A percentile compares a stretch with the other conserved stretches of the same genome.
These are phyloP conservation scores for Microctenopoma lineatum DNA, from an alignment of 2,797 vertebrate species.

Conservation along the genomic window DNA sequence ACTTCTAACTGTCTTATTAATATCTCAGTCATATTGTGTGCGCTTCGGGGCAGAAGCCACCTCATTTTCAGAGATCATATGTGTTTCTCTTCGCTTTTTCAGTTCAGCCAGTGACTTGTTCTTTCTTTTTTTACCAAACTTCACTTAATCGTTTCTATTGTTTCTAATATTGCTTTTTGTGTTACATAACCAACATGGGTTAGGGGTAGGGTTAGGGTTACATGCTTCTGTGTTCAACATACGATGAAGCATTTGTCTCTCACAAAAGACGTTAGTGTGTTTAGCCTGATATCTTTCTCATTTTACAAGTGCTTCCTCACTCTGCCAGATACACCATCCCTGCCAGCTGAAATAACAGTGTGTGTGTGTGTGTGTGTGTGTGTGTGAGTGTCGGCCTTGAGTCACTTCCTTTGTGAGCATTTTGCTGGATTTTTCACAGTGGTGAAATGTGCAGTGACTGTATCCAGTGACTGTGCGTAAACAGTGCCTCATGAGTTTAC, in stretches of 20 bases:
- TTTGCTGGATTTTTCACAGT: constrained; percentile 21
- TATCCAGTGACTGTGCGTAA: not conserved
- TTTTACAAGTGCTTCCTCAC: constrained; percentile 41
- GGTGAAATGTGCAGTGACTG: constrained; percentile 3
- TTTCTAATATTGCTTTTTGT: not conserved
- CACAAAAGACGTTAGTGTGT: constrained; percentile 37
- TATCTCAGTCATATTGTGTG: not conserved
- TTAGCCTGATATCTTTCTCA: constrained; percentile 40
- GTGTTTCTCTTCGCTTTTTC: not conserved
- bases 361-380: constrained; percentile 12
- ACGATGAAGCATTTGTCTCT: constrained; percentile 19
- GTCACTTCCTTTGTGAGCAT: constrained; percentile 28
- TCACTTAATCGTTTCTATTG: not conserved
- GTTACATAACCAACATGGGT: not conserved
- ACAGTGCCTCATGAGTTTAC: not conserved
- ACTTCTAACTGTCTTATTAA: constrained; percentile 2
- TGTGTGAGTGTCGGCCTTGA: constrained; percentile 26
- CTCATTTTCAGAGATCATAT: constrained; percentile 18
- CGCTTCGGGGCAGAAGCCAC: not conserved
- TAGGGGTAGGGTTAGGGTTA: too few species aligned
- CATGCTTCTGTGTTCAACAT: constrained; percentile 22
- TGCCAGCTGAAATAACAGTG: constrained; percentile 49
- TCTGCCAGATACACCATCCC: constrained; percentile 29
- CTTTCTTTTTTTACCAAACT: not conserved
- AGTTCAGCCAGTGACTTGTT: not conserved